These are phyloP conservation scores for Eupithecia pulchellata DNA, from an alignment of 2,888 invertebrate species.

Conservation along the genomic window DNA sequence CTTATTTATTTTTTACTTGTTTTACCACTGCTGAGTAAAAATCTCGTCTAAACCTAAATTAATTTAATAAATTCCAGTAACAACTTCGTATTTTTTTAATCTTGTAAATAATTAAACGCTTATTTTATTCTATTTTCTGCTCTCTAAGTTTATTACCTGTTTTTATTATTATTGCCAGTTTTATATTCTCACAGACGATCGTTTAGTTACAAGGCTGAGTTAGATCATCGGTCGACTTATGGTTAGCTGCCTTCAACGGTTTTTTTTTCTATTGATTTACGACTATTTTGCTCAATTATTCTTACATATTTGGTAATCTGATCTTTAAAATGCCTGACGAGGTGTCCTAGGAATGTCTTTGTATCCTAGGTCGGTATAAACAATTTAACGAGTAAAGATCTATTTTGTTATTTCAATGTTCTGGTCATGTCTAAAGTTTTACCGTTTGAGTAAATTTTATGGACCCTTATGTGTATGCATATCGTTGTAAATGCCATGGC, in stretches of 20 bases:
- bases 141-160: conserved; percentile 12
- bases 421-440: not conserved
- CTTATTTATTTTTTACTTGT: not conserved
- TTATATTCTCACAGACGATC: conserved; percentile 31
- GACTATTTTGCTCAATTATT: not conserved
- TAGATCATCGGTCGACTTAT: conserved; percentile 59
- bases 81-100: not conserved
- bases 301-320: not conserved
- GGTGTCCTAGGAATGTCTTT: not conserved
- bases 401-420: not conserved
- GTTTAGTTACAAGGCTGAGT: conserved; percentile 57
- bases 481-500: not conserved
- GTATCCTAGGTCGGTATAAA: not conserved
- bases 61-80: not conserved
- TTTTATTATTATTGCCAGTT: conserved; percentile 26
- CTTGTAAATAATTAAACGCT: conserved; percentile 9
- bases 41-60: not conserved
- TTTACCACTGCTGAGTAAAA: not conserved
- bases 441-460: not conserved
- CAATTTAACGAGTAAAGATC: not conserved
- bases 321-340: not conserved
- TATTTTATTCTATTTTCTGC: conserved; percentile 11
- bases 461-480: not conserved
- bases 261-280: conserved; percentile 38
- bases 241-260: conserved; percentile 47